Conservation (phyloP, 2,888 invertebrate species). For the Pristionchus mayeri region DNA sequence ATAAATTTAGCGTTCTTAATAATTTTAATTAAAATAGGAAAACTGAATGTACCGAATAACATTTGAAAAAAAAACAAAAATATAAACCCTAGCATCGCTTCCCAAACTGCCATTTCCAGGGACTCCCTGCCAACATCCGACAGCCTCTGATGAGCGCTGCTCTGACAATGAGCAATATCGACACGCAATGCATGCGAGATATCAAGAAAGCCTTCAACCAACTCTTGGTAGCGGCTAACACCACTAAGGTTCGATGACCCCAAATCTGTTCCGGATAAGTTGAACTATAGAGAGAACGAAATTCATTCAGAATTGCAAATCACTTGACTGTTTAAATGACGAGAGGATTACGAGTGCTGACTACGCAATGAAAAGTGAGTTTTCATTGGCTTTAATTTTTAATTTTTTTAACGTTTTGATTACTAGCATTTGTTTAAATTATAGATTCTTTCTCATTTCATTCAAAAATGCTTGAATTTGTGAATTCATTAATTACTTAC, state of each 20-base stretch:
- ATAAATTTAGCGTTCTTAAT: too few species aligned
- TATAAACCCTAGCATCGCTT: too few species aligned
- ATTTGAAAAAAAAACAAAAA: too few species aligned
- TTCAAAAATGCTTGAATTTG: too few species aligned
- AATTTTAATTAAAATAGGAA: too few species aligned
- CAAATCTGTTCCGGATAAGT: not conserved
- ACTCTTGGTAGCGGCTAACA: not conserved
- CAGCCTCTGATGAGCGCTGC: not conserved
- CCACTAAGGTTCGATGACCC: not conserved
- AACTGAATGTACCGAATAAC: too few species aligned
- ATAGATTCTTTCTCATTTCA: too few species aligned
- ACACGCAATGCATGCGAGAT: not conserved
- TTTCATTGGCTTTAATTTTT: too few species aligned
- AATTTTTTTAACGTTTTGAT: too few species aligned
- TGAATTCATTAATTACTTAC: too few species aligned
- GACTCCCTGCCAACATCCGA: not conserved
- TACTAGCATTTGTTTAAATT: too few species aligned
- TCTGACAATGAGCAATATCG: not conserved
- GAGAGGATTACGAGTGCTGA: not conserved
- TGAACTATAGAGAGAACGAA: not conserved
- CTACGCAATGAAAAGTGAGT: not conserved
- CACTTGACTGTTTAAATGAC: not conserved
- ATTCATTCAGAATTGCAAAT: not conserved
- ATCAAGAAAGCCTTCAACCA: not conserved
- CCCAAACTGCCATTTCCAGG: too few species aligned